phyloP scores from a whole-genome alignment of 1,140 invertebrate species.

The Trichogramma pretiosum region DNA sequence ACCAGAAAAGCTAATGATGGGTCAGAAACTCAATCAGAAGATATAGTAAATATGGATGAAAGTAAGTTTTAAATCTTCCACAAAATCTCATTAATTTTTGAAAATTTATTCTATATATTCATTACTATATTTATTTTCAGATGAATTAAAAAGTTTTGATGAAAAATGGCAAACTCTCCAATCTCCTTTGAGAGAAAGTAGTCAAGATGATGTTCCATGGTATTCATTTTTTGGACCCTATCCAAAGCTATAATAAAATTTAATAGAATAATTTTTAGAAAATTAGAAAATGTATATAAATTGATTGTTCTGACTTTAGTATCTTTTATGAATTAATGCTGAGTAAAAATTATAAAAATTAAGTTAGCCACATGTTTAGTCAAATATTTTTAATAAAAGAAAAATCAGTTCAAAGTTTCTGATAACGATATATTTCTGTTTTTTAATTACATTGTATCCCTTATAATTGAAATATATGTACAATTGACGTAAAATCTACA shows the following conservation, averaged over 20 bases:
- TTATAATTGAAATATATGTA: constrained; percentile 23
- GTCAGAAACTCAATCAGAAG: constrained; percentile 39
- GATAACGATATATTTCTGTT: constrained; percentile 22
- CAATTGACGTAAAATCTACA: constrained; percentile 22
- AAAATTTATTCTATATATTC: not conserved
- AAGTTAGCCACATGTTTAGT: too few relatives aligned
- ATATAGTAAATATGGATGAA: constrained; percentile 43
- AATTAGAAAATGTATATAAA: too few relatives aligned
- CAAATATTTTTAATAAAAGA: too few relatives aligned
- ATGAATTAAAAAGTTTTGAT: constrained; percentile 25
- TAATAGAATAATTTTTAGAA: too few relatives aligned
- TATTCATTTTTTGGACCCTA: constrained; percentile 33
- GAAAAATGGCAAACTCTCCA: constrained; percentile 20
- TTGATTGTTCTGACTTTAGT: too few relatives aligned
- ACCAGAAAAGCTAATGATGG: constrained; percentile 42
- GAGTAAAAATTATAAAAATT: too few relatives aligned
- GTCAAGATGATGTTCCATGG: constrained; percentile 31
- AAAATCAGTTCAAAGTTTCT: too few relatives aligned
- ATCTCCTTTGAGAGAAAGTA: constrained; percentile 15
- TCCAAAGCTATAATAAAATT: constrained; percentile 30
- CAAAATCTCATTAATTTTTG: too few relatives aligned
- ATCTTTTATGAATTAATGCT: too few relatives aligned
- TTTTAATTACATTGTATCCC: too few relatives aligned
- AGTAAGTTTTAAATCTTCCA: constrained; percentile 27
- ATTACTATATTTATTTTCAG: constrained; percentile 27